Evolutionary conservation across 2,113 vertebrate species (phyloP), one percentile per base, ranked within the genome.

Genomic region (Bucco capensis): DNA sequence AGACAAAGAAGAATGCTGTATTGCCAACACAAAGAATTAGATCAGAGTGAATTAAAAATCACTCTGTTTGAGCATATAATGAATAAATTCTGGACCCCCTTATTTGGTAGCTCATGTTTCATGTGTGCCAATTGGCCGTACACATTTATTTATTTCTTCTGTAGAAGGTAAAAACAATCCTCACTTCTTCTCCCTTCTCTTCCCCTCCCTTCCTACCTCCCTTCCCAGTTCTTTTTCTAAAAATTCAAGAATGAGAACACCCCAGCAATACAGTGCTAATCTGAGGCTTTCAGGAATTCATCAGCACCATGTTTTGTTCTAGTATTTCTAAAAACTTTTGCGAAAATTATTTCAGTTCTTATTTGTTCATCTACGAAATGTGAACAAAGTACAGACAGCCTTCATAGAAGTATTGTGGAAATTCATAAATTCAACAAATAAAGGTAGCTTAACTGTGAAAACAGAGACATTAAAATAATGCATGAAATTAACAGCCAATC

Each of bases 121-220:
- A 60, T 3, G 47, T 46, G 3, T 44, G 22, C 21, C 19, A 47
- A 28, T 19, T 35, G 5, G 2, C 5, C 12, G 56, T 81, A 51
- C 18, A 22, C n/a, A n/a, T n/a, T n/a, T n/a, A n/a, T n/a, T n/a
- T n/a, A n/a, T n/a, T n/a, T n/a, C n/a, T n/a, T n/a, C n/a, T n/a
- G 3, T 47, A 42, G 44, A 2, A 8, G 9, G 5, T 65, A 71
- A 50, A 51, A 56, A 2, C 2, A 66, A 47, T n/a, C n/a, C n/a
- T n/a, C 7, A 33, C 12, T 38, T 51, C 5, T 17, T 1, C 1
- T 49, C 6, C 8, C 0, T 1, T 12, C 6, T 1, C 47, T 51
- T 8, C 19, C 72, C 18, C 12, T 8, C 18, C 33, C 11, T 56
- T 44, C 30, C 8, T 42, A 6, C 6, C 30, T 69, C 30, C 4